These are phyloP conservation scores for Pseudomyrmex gracilis DNA, from an alignment of 1,140 invertebrate species.

Conservation along the genomic window DNA sequence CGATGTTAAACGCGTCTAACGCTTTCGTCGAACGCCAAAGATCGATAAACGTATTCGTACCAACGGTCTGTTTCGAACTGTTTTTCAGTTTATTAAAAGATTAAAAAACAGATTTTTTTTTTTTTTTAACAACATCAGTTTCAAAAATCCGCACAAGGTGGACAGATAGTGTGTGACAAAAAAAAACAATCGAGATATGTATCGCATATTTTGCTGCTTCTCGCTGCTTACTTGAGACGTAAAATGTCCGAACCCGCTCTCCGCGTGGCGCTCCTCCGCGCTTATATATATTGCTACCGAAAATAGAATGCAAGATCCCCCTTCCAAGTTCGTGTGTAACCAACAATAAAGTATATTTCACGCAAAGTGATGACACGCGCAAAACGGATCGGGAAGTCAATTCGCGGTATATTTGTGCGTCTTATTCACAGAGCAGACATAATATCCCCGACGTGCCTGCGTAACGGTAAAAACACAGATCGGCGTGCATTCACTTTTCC, in stretches of 20 bases:
- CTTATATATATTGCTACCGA: constrained; percentile 18
- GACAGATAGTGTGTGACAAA: neutral
- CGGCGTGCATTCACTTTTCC: constrained; percentile 74
- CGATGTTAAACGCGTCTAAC: constrained; percentile 52
- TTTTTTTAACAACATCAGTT: constrained; percentile 34
- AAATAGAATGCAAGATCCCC: constrained; percentile 19
- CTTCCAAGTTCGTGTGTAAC: no score
- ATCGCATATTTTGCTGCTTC: neutral
- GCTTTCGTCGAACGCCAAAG: constrained; percentile 49
- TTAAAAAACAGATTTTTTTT: constrained; percentile 17
- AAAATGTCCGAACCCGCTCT: neutral
- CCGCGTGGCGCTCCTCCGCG: no score
- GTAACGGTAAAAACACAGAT: constrained; percentile 75
- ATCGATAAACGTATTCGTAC: constrained; percentile 26
- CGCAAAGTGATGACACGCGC: constrained; percentile 49
- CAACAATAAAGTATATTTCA: neutral
- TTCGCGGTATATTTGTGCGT: constrained; percentile 69
- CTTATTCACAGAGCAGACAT: constrained; percentile 72
- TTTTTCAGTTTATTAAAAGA: neutral
- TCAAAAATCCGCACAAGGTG: neutral
- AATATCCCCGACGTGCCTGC: constrained; percentile 70
- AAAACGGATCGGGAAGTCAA: constrained; percentile 66
- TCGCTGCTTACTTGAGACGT: neutral
- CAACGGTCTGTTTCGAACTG: constrained; percentile 39
- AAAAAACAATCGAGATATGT: neutral